Percentiles rank a stretch among this genome's conserved stretches.
Evolutionary conservation across 2,888 invertebrate species (phyloP).

Genomic region (Calliopum simillimum): DNA sequence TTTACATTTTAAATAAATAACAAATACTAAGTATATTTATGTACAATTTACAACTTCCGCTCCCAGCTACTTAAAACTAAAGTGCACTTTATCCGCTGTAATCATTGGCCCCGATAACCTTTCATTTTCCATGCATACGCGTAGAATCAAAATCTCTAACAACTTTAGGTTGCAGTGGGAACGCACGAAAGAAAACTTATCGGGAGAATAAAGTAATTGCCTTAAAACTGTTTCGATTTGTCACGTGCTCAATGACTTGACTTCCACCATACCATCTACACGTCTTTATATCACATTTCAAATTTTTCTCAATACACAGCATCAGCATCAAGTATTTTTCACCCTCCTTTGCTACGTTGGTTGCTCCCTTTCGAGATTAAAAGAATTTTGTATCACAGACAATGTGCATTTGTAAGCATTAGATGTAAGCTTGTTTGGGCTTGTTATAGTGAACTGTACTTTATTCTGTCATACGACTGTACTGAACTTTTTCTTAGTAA

Average conservation of each 20-base stretch:
- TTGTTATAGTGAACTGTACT: not conserved
- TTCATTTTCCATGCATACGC: no score
- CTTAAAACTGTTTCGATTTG: constrained; percentile 49
- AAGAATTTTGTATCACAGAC: constrained; percentile 34
- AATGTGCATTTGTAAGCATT: constrained; percentile 22
- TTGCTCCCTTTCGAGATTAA: not conserved
- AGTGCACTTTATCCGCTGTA: no score
- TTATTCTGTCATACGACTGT: no score
- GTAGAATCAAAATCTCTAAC: no score
- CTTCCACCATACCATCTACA: constrained; percentile 8
- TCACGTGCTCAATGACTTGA: constrained; percentile 49
- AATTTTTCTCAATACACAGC: constrained; percentile 11
- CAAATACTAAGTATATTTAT: no score
- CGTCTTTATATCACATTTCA: constrained; percentile 38
- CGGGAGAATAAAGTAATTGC: constrained; percentile 40
- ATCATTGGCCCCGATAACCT: no score
- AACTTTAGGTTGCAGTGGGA: no score
- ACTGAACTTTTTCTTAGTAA: no score
- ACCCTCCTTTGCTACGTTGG: not conserved
- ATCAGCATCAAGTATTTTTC: not conserved
- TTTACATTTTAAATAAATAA: no score
- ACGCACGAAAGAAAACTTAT: no score
- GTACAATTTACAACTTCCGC: no score
- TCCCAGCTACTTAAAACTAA: no score
- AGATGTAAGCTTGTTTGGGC: constrained; percentile 17